A percentile compares a stretch with the other conserved stretches of the same genome.
Evolutionary conservation across 2,797 vertebrate species (phyloP).

Genomic region (Argentina silus): DNA sequence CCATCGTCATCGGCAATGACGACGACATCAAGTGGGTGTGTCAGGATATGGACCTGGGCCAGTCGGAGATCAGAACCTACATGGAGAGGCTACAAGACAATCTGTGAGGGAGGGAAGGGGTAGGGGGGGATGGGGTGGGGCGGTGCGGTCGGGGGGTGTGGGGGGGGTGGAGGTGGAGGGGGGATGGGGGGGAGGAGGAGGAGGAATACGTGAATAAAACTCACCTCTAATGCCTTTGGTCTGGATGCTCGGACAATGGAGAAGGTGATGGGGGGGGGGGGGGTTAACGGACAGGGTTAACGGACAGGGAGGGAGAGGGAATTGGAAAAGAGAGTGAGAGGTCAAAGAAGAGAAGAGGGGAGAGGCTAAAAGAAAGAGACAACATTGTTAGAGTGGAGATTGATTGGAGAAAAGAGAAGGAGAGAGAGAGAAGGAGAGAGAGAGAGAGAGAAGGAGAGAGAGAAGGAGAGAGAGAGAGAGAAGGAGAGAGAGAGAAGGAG

Average conservation of each 20-base stretch:
- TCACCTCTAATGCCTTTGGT: constrained; percentile 86
- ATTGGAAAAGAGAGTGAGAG: not conserved
- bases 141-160: constrained; percentile 44
- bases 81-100: constrained; percentile 98
- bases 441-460: not conserved
- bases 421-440: not conserved
- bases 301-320: constrained; percentile 25
- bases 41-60: constrained; percentile 93
- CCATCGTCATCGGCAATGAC: constrained; percentile 78
- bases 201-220: constrained; percentile 50
- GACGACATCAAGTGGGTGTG: constrained; percentile 98
- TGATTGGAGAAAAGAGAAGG: not conserved
- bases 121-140: constrained; percentile 39
- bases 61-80: constrained; percentile 94
- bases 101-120: constrained; percentile 82
- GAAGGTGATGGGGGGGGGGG: not conserved
- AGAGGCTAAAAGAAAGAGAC: not conserved
- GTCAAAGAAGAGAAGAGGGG: constrained; percentile 12
- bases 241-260: constrained; percentile 71
- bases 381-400: not conserved
- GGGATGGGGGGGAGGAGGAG: constrained; percentile 64
- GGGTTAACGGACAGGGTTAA: constrained; percentile 18
- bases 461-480: not conserved
- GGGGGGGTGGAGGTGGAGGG: constrained; percentile 44
- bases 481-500: not conserved